Base-by-base conservation (phyloP, 2,113 vertebrate species). In the Lepus europaeus region DNA sequence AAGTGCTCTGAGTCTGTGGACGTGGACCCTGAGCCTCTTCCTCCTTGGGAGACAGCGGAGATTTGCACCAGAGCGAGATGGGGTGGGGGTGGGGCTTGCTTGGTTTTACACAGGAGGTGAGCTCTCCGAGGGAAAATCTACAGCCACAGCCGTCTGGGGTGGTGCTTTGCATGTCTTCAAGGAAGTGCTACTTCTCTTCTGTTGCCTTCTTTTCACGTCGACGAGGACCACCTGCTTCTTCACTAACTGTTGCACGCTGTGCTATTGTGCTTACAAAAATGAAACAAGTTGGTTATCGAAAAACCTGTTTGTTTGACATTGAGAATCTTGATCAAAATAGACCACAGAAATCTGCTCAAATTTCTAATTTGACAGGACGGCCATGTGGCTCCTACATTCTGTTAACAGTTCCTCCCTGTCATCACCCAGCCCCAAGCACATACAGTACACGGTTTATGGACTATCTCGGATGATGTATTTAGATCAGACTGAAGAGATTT, bases 251-350 rank as follows among this genome's bases (percentile, higher is more conserved):
- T 97, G 97, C 97, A 95, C 93, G 69, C 96, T 97, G 95, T 96
- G 97, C 97, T 97, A 97, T 97, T 97, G 97, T 97, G 97, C 96
- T 97, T 96, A 97, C 91, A 11, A 97, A 97, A 97, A 97, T 96
- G 97, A 97, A 97, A 96, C 91, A 94, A 97, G 97, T 97, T 97
- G 97, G 97, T 97, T 97, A 97, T 97, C 95, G 91, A 97, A 97
- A 97, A 97, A 97, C 97, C 97, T 97, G 97, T 97, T 97, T 97
- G 97, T 97, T 97, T 97, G 97, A 97, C 97, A 97, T 97, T 97
- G 97, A 97, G 95, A 97, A 97, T 97, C 97, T 97, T 96, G 97
- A 97, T 97, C 97, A 97, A 97, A 97, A 97, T 97, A 97, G 97
- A 97, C 97, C 97, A 97, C 97, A 97, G 95, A 97, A 97, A 97